phyloP scores from a whole-genome alignment of 2,113 vertebrate species.

The Tiliqua scincoides region DNA sequence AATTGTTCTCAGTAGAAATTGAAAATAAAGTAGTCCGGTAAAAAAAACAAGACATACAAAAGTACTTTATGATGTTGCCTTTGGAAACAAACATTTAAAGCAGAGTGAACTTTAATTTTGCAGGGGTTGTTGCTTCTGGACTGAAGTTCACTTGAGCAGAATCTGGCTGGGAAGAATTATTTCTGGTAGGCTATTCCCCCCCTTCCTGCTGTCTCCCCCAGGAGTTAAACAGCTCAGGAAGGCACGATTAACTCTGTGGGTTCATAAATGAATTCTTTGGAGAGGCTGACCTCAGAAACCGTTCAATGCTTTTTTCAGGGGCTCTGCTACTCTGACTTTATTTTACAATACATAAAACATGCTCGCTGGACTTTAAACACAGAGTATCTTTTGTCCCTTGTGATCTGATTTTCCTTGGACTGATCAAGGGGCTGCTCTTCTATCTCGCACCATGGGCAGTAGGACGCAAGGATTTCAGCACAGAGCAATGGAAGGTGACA shows the following conservation, averaged over 20 bases:
- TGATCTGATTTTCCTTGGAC: not conserved
- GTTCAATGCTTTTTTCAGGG: not conserved
- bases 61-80: not conserved
- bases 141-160: not conserved
- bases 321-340: not conserved
- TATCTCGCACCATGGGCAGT: not conserved
- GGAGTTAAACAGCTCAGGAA: not conserved
- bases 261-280: not conserved
- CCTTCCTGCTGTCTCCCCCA: not conserved
- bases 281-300: not conserved
- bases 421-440: not conserved
- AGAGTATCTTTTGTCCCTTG: not conserved
- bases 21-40: not conserved
- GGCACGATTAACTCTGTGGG: not conserved
- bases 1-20: not conserved
- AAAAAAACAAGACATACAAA: not conserved
- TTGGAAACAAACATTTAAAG: not conserved
- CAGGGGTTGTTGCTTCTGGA: not conserved
- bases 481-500: constrained; percentile 40
- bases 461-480: constrained; percentile 38
- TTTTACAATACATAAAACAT: not conserved
- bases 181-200: not conserved
- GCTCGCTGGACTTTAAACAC: not conserved
- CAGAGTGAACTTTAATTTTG: not conserved
- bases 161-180: not conserved